phyloP scores from a whole-genome alignment of 2,797 vertebrate genomes.

The Myotis vivesi region DNA sequence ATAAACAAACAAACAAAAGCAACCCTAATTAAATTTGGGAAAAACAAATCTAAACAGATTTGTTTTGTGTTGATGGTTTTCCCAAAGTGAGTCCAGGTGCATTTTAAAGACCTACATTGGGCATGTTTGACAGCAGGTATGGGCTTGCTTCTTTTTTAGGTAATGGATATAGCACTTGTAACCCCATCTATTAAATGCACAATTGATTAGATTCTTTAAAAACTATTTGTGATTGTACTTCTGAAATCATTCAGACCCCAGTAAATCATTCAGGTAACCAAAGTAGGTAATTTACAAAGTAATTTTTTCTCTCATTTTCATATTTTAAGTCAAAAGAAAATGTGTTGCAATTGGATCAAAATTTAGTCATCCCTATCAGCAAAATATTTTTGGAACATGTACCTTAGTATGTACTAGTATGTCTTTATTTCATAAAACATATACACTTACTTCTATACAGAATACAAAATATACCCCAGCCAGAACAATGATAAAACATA shows the following conservation, averaged over 20 bases:
- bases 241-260: background rate
- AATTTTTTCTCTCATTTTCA: constrained; percentile 38
- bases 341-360: background rate
- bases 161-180: background rate
- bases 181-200: background rate
- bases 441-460: background rate
- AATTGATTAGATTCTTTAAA: background rate
- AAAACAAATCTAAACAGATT: background rate
- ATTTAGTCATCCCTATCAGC: background rate
- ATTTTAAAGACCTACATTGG: background rate
- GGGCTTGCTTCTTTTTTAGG: background rate
- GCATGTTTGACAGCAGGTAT: background rate
- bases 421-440: constrained; percentile 4
- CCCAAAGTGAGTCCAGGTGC: background rate
- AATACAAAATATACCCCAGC: background rate
- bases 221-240: background rate
- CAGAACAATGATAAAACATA: background rate
- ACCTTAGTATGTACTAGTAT: background rate
- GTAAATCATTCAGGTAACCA: constrained; percentile 21
- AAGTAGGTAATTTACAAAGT: constrained; percentile 34
- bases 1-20: background rate
- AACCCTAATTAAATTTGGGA: background rate
- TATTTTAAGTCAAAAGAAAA: constrained; percentile 47
- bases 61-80: background rate
- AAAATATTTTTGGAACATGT: constrained; percentile 26